phyloP scores from a whole-genome alignment of 1,140 invertebrate species.

The Platorchestia sp. region DNA sequence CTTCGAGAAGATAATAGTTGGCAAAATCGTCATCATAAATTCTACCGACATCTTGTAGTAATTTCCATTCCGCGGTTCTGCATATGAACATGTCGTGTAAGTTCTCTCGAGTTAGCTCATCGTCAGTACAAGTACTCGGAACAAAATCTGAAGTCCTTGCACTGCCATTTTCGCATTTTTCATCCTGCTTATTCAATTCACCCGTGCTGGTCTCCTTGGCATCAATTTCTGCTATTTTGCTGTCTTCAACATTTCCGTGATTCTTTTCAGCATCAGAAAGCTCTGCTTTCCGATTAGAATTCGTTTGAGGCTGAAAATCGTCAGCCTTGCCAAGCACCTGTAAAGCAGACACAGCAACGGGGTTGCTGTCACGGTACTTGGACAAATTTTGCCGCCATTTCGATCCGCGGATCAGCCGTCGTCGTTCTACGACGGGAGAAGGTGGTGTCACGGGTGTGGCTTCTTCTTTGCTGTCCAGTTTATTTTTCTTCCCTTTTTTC shows the following conservation, averaged over 20 bases:
- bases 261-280: not conserved
- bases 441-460: not conserved
- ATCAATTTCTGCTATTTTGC: not conserved
- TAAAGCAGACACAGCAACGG: not conserved
- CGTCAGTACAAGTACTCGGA: not conserved
- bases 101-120: not conserved
- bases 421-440: constrained; percentile 19
- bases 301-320: not conserved
- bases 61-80: not conserved
- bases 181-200: not conserved
- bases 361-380: constrained; percentile 22
- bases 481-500: constrained; percentile 40
- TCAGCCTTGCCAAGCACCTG: not conserved
- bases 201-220: not conserved
- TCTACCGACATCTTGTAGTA: not conserved
- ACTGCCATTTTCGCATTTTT: not conserved
- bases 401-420: not conserved
- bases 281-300: not conserved
- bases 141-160: not conserved
- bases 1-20: not conserved
- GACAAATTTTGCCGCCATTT: constrained; percentile 38
- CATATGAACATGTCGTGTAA: not conserved
- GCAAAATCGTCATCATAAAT: not conserved
- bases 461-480: constrained; percentile 47
- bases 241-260: not conserved